phyloP scores from a whole-genome alignment of 2,113 vertebrate genomes.

The Bucco capensis region DNA sequence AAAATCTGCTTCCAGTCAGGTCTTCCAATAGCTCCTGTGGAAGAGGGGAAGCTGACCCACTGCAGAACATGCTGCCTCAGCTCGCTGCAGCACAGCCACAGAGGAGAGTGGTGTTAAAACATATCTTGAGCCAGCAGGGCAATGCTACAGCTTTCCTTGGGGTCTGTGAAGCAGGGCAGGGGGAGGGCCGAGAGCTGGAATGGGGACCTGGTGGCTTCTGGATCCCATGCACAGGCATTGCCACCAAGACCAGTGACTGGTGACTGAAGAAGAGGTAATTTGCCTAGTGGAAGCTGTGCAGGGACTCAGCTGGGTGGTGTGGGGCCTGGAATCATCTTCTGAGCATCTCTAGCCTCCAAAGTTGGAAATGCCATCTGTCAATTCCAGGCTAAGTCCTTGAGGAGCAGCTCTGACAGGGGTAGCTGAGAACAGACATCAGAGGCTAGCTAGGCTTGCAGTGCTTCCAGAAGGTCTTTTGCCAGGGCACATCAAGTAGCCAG shows the following conservation, averaged over 20 bases:
- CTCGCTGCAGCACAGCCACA: neutral
- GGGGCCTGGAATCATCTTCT: neutral
- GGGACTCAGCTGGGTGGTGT: neutral
- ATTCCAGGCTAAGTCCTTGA: neutral
- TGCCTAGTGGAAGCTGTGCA: neutral
- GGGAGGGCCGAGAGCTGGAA: neutral
- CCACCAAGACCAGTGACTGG: neutral
- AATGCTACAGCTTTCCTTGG: neutral
- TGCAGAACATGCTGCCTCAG: conserved; percentile 54
- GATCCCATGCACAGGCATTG: neutral
- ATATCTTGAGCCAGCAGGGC: neutral
- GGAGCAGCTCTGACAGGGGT: neutral
- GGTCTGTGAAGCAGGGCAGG: neutral
- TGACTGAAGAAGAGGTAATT: neutral
- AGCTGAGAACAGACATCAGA: conserved; percentile 11
- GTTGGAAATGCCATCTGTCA: conserved; percentile 48
- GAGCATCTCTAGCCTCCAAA: neutral
- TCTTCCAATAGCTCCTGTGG: conserved; percentile 64
- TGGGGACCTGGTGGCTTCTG: neutral
- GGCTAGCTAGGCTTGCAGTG: conserved; percentile 9
- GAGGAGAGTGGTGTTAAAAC: conserved; percentile 1
- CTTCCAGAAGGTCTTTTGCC: conserved; percentile 35
- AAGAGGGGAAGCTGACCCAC: conserved; percentile 54
- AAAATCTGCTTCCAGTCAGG: conserved; percentile 77
- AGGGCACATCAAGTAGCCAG: conserved; percentile 17